Base-by-base conservation (phyloP, 2,888 invertebrate species). In the Aromia moschata region DNA sequence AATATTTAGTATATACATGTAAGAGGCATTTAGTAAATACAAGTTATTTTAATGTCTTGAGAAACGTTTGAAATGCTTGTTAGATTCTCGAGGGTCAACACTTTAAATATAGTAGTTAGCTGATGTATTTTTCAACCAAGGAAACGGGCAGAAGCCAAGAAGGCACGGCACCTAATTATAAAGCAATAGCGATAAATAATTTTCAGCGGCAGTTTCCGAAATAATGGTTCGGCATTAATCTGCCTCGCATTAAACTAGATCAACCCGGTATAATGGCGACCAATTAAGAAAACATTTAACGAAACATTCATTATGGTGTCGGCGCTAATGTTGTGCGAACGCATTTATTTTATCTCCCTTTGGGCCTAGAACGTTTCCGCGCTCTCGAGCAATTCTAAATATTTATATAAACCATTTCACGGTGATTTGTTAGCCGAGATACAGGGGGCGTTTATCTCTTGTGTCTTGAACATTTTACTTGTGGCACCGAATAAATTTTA, bases 281-380 rank as follows among this genome's bases (percentile, higher is more conserved):
- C 66, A 70, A 71, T 71, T 71, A 70, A 67, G 69, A 69, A 68
- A 65, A 65, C 70, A 69, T 71, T 69, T 66, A 64, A 62, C 62
- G 58, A 68, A 64, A 56, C 69, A 68, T 71, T 62, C 63, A 70
- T 71, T 71, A 68, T 59, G 47, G 56, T 58, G 63, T 60, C 56
- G 58, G 62, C 51, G 59, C 65, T 67, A 67, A 69, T 66, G 65
- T 60, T 53, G 56, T 63, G 58, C 65, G 60, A 62, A 64, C 66
- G 52, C 67, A 68, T 69, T 69, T 65, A 68, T 68, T 65, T 68
- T 55, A 58, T 62, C 67, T 63, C 56, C 56, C 59, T 52, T 45
- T 54, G 54, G 55, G 37, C 59, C 62, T 56, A 54, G 54, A 54
- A 57, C 61, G 56, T 53, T 62, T 59, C 57, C 56, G 54, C 36